Evolutionary conservation across 1,140 invertebrate species (phyloP).

Genomic region (Ruditapes philippinarum): DNA sequence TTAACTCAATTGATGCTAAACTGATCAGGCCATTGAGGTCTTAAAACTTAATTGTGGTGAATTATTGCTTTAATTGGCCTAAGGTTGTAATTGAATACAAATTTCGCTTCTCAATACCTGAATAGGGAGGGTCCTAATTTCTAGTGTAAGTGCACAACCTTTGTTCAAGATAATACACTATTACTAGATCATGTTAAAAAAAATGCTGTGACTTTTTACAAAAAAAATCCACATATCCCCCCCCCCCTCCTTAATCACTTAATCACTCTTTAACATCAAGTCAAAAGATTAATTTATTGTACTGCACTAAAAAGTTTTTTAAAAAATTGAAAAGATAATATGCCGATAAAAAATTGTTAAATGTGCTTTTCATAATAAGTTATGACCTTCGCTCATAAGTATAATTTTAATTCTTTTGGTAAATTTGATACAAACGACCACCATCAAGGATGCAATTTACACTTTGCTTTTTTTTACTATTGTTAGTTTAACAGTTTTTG

Average conservation of each 20-base stretch:
- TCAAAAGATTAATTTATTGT: no score
- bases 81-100: neutral
- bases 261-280: no score
- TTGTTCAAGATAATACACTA: neutral
- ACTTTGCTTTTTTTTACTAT: neutral
- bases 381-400: no score
- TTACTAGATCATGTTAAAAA: neutral
- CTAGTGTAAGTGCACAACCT: slow-evolving; percentile 5
- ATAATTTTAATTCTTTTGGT: no score
- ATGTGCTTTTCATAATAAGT: neutral
- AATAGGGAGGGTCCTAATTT: slow-evolving; percentile 35
- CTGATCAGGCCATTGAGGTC: neutral
- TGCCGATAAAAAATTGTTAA: neutral
- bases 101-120: neutral
- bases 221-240: no score
- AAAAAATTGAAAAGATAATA: neutral
- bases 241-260: no score
- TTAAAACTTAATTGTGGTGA: slow-evolving; percentile 22
- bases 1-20: slow-evolving; percentile 16
- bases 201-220: neutral
- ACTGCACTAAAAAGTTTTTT: neutral
- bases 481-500: neutral
- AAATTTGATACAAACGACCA: no score
- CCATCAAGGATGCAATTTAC: neutral
- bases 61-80: slow-evolving; percentile 52